phyloP scores from a whole-genome alignment of 2,888 invertebrate species.

The Hirtodrosophila alboralis region DNA sequence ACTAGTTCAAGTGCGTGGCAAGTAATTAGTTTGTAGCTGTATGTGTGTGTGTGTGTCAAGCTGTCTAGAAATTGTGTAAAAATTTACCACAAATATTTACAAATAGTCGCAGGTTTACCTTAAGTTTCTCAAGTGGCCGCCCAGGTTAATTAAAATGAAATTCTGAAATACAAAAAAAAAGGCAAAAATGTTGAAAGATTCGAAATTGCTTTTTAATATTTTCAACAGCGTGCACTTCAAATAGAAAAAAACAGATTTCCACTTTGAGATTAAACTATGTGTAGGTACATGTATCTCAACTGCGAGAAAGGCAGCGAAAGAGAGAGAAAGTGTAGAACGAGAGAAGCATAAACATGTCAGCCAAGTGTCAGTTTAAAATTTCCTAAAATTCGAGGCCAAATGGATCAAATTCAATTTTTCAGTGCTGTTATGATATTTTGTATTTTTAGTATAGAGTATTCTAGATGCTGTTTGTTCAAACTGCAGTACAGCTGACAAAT shows the following conservation, averaged over 20 bases:
- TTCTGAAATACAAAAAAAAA: slow-evolving; percentile 26
- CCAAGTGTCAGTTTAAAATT: slow-evolving; percentile 33
- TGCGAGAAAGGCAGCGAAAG: slow-evolving; percentile 1
- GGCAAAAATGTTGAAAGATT: slow-evolving; percentile 44
- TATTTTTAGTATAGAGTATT: slow-evolving; percentile 33
- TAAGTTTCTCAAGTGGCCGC: slow-evolving; percentile 53
- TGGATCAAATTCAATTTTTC: slow-evolving; percentile 7
- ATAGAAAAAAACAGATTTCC: slow-evolving; percentile 58
- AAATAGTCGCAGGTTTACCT: slow-evolving; percentile 56
- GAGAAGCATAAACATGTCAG: slow-evolving; percentile 16
- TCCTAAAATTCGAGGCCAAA: slow-evolving; percentile 21
- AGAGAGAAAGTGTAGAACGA: background rate
- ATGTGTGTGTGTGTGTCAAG: slow-evolving; percentile 48
- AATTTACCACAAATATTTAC: slow-evolving; percentile 69
- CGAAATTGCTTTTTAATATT: slow-evolving; percentile 75
- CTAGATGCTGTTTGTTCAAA: slow-evolving; percentile 33
- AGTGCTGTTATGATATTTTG: slow-evolving; percentile 16
- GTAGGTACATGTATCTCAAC: slow-evolving; percentile 16
- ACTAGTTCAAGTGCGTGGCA: slow-evolving; percentile 75
- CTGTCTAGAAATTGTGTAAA: slow-evolving; percentile 39
- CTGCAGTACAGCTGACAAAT: slow-evolving; percentile 41
- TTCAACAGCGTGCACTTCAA: slow-evolving; percentile 56
- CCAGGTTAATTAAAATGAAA: slow-evolving; percentile 67
- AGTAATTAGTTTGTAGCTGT: slow-evolving; percentile 65
- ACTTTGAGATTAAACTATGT: slow-evolving; percentile 64